Evolutionary conservation across 1,140 invertebrate species (phyloP), one percentile per base, ranked within the genome.

Genomic region (Macrocentrus cingulum): DNA sequence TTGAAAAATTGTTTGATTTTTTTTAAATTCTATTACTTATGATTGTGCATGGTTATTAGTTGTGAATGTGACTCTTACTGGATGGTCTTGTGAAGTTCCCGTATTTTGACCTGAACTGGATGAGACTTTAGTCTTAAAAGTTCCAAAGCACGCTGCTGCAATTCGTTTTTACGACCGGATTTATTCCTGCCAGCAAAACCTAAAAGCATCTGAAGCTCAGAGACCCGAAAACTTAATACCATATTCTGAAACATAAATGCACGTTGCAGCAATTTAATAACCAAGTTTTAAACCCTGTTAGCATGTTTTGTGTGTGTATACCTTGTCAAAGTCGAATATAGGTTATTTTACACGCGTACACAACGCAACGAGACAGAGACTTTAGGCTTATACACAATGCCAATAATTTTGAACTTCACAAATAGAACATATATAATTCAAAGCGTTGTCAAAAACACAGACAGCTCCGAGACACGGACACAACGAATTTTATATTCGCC

Each of bases 111-210:
- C 65, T 89, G 84, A 55, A 93, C 83, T 55, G 86, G 83, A 62
- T 87, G 81, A 42, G 89, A 87, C 69, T 85, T 84, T 61, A 87
- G 83, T 75, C 86, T 87, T 52, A 92, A 80, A 57, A 95, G 82
- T 69, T 92, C 86, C 58, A 91, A 71, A 62, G 91, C 91, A 73
- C 93, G 82, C 58, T 83, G 80, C 80, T 94, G 88, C 50, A 95
- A 81, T 80, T 95, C 92, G 62, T 85, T 86, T 82, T 95, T 95
- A 74, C 92, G 84, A 62, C 93, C 93, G 67, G 85, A 86, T 77
- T 91, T 92, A 77, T 91, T 92, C 74, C 87, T 84, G 65, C 91
- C 90, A 72, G 91, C 92, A 80, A 88, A 88, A 73, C 87, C 89
- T 68, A 94, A 84, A 76, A 95, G 78, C 77, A 91, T 86, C 80